Base-by-base conservation (phyloP, 2,113 vertebrate genomes). In the Vicugna pacos region DNA sequence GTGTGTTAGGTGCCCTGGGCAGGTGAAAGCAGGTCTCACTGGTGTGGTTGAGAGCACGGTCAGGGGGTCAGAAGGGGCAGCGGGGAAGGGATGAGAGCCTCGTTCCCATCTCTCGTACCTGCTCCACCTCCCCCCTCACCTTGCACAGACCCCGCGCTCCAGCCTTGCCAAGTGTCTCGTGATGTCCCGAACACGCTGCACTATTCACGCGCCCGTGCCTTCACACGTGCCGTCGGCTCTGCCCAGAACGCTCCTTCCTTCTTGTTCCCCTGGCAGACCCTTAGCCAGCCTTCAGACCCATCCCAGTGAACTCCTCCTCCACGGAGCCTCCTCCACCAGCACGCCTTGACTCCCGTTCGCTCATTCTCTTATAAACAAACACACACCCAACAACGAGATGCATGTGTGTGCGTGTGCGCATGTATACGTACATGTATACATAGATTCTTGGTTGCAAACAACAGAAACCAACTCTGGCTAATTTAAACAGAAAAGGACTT, bases 71-170 rank as follows among this genome's bases (percentile, higher is more conserved):
- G 17, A 2, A 9, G 67, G 8, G 15, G 22, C 19, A 15, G 14
- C 0, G 1, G 50, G 42, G 58, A 20, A 8, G 24, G 28, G 7
- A 12, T 5, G 12, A 52, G 60, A 32, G 10, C 67, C 42, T 67
- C 38, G 6, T 75, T 2, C 28, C 9, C 15, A 0, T 10, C 24
- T 17, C 11, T 8, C 4, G 0, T 1, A 67, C 11, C 35, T 20
- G 46, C 6, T 10, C 46, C 64, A 4, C n/a, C 19, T 11, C 52
- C 10, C 1, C 32, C 14, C 35, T 38, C 7, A 14, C 15, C 70
- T 84, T 35, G n/a, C 72, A 26, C 14, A 54, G 28, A 10, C 17
- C 42, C 85, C 26, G 0, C 0, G 13, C 50, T 11, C 62, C 46
- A 11, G 69, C 56, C 42, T 80, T 8, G 1, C 56, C 8, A 38